A percentile compares a stretch with the other conserved stretches of the same genome.
These are phyloP conservation scores for Hemiprocne comata DNA, from an alignment of 2,113 vertebrate species.

Conservation along the genomic window DNA sequence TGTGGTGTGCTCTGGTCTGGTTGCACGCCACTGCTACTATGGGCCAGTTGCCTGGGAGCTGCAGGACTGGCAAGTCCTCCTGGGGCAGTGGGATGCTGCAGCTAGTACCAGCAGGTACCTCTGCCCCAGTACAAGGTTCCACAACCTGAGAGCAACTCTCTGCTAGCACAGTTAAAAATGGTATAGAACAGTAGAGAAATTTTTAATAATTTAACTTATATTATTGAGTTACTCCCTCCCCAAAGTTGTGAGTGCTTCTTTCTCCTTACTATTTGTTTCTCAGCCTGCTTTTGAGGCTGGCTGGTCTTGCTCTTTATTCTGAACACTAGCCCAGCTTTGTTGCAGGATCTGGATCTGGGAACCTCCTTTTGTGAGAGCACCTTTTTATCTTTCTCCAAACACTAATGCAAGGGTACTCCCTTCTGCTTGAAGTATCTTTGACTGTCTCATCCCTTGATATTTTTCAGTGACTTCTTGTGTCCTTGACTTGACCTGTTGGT, in stretches of 20 bases:
- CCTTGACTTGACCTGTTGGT: neutral
- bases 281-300: neutral
- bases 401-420: neutral
- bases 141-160: neutral
- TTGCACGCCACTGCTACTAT: neutral
- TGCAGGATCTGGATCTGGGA: neutral
- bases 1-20: neutral
- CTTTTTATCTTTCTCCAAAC: neutral
- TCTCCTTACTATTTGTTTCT: neutral
- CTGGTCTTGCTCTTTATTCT: neutral
- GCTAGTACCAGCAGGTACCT: neutral
- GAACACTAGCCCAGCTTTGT: neutral
- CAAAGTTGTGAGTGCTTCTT: neutral
- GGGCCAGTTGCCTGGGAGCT: neutral
- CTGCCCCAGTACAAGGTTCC: neutral
- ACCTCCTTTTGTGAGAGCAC: neutral
- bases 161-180: neutral
- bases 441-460: neutral
- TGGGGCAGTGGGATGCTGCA: neutral
- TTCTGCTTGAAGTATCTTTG: neutral
- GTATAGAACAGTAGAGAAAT: neutral
- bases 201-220: neutral
- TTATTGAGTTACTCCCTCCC: neutral
- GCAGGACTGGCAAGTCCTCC: neutral
- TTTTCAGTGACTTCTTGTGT: neutral